These are phyloP conservation scores for Drosophila chauvacae DNA, from an alignment of 1,140 invertebrate species.

Conservation along the genomic window DNA sequence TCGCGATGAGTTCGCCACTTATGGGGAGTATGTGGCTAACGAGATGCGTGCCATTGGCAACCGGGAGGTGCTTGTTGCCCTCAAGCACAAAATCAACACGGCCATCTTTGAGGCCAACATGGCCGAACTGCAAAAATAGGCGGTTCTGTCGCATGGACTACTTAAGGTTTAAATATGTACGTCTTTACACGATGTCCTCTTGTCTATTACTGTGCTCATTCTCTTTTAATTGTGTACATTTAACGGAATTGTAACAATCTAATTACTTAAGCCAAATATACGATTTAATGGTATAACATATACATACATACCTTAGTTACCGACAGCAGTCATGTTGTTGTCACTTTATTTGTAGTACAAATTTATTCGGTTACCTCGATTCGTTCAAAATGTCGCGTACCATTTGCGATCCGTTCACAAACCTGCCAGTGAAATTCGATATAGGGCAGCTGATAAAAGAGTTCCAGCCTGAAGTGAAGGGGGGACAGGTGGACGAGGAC, in stretches of 20 bases:
- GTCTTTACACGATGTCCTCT: constrained; percentile 32
- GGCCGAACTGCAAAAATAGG: constrained; percentile 79
- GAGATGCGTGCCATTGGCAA: constrained; percentile 78
- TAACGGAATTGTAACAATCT: constrained; percentile 57
- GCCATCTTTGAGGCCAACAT: constrained; percentile 83
- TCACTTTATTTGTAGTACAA: not conserved
- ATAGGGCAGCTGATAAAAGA: constrained; percentile 54
- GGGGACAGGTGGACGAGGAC: constrained; percentile 11
- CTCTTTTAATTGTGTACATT: constrained; percentile 66
- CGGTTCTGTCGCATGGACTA: constrained; percentile 21
- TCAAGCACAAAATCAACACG: constrained; percentile 84
- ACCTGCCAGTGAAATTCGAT: constrained; percentile 57
- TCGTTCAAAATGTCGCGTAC: constrained; percentile 35
- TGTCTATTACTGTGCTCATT: constrained; percentile 37
- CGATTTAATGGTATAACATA: constrained; percentile 55
- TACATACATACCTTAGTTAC: constrained; percentile 4
- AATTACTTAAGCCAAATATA: constrained; percentile 78
- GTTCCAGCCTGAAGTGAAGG: constrained; percentile 41
- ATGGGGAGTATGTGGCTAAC: constrained; percentile 82
- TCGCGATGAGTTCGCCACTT: constrained; percentile 76
- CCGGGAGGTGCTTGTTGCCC: constrained; percentile 71
- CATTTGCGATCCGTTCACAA: constrained; percentile 66
- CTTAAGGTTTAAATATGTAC: constrained; percentile 54
- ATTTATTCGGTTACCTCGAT: constrained; percentile 7
- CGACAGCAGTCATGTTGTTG: constrained; percentile 15